Evolutionary conservation across 37 sponge, comb jelly and placozoan species (phyloP).

Genomic region (Chondrosia reniformis): DNA sequence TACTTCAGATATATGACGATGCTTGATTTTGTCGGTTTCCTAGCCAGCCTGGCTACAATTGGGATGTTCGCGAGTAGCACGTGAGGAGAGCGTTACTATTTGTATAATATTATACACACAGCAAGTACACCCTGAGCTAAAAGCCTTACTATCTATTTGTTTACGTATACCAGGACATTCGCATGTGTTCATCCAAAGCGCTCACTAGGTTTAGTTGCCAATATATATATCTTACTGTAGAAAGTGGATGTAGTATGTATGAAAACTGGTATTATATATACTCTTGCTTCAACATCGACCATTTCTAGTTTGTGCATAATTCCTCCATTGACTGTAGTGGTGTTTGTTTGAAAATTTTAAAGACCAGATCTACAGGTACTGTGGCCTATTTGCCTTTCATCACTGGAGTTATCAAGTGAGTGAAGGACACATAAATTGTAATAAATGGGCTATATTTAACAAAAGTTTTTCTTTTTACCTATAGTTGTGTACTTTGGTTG

Average conservation of each 20-base stretch:
- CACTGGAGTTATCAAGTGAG: conserved; percentile 59
- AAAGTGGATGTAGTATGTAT: not conserved
- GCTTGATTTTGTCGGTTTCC: not conserved
- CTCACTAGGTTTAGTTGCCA: not conserved
- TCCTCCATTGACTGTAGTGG: not conserved
- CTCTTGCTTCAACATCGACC: not conserved
- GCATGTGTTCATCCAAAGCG: not conserved
- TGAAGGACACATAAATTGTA: not conserved
- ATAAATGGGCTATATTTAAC: too few relatives aligned
- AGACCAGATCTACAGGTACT: conserved; percentile 46
- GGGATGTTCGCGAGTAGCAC: conserved; percentile 19
- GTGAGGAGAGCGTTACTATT: too few relatives aligned
- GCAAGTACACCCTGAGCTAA: too few relatives aligned
- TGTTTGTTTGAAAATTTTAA: conserved; percentile 27
- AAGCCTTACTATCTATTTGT: too few relatives aligned
- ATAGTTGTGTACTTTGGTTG: conserved; percentile 66
- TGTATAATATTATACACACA: too few relatives aligned
- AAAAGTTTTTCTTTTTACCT: too few relatives aligned
- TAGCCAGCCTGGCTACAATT: conserved; percentile 10
- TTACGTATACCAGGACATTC: not conserved
- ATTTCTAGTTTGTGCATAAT: not conserved
- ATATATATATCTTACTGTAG: not conserved
- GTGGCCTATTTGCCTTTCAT: conserved; percentile 67
- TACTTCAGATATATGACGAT: not conserved
- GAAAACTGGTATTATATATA: not conserved